Percentiles rank a stretch among this genome's conserved stretches.
Conservation (phyloP, 2,888 invertebrate species). For the Horisme vitalbata region DNA sequence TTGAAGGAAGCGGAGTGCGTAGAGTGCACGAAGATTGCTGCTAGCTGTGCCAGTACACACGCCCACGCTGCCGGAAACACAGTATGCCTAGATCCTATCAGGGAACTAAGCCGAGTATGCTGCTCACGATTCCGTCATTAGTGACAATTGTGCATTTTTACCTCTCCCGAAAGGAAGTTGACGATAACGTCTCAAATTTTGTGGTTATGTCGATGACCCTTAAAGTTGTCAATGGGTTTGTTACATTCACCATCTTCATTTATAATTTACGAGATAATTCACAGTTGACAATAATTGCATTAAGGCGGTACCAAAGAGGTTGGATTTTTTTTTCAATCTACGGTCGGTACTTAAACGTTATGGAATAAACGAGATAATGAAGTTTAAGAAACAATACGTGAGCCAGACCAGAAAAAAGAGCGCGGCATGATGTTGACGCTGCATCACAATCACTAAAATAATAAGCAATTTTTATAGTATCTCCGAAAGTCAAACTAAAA, state of each 20-base stretch:
- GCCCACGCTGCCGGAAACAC: constrained; percentile 76
- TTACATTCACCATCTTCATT: constrained; percentile 15
- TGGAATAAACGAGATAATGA: too few relatives aligned
- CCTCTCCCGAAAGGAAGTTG: constrained; percentile 62
- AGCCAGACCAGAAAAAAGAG: too few relatives aligned
- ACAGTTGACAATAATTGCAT: too few relatives aligned
- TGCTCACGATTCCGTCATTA: constrained; percentile 77
- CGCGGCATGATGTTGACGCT: too few relatives aligned
- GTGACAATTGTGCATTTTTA: constrained; percentile 68
- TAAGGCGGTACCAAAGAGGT: too few relatives aligned
- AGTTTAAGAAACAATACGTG: too few relatives aligned
- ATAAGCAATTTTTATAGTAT: too few relatives aligned
- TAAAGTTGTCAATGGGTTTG: constrained; percentile 3
- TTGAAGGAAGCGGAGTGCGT: constrained; percentile 58
- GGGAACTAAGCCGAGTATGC: constrained; percentile 53
- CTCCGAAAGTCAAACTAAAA: too few relatives aligned
- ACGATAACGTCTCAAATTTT: constrained; percentile 54
- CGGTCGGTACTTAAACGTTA: too few relatives aligned
- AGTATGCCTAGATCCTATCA: constrained; percentile 66
- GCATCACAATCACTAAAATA: too few relatives aligned
- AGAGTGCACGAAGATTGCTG: constrained; percentile 64
- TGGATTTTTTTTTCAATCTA: too few relatives aligned
- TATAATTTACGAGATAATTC: constrained; percentile 23
- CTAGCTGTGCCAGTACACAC: constrained; percentile 47
- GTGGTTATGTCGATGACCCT: constrained; percentile 47